Evolutionary conservation across 2,113 vertebrate genomes (phyloP).

Genomic region (Engraulis encrasicolus): DNA sequence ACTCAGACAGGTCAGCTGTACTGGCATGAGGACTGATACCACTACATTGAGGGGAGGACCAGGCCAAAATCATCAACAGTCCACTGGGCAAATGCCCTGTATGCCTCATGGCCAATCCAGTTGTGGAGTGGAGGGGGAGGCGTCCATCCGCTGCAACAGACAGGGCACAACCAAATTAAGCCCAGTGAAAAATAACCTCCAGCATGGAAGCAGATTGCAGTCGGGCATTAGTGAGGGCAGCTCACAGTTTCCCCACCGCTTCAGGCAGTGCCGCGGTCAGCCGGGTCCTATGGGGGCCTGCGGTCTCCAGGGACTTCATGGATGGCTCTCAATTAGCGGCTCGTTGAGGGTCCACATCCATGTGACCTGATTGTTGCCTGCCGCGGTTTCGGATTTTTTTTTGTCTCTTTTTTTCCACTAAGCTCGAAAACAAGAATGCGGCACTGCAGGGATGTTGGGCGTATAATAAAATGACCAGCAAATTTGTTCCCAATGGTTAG

Average conservation of each 20-base stretch:
- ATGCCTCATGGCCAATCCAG: no score
- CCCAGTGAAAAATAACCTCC: slow-evolving; percentile 39
- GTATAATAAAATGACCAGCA: not conserved
- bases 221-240: slow-evolving; percentile 29
- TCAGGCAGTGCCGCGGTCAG: slow-evolving; percentile 27
- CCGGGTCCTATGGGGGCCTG: slow-evolving; percentile 28
- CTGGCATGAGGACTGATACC: no score
- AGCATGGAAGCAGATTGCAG: slow-evolving; percentile 30
- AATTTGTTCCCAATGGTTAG: not conserved
- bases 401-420: not conserved
- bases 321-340: slow-evolving; percentile 35
- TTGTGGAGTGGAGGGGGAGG: no score
- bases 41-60: no score
- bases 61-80: no score
- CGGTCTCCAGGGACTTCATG: slow-evolving; percentile 30
- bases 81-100: no score
- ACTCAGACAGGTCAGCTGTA: no score
- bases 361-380: slow-evolving; percentile 12
- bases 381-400: not conserved
- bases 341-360: slow-evolving; percentile 17
- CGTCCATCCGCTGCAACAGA: not conserved
- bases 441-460: not conserved
- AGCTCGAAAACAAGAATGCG: not conserved
- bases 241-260: not conserved
- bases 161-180: slow-evolving; percentile 35